A percentile compares a stretch with the other conserved stretches of the same genome.
phyloP scores from a whole-genome alignment of 2,888 invertebrate species.

The Tholera decimalis region DNA sequence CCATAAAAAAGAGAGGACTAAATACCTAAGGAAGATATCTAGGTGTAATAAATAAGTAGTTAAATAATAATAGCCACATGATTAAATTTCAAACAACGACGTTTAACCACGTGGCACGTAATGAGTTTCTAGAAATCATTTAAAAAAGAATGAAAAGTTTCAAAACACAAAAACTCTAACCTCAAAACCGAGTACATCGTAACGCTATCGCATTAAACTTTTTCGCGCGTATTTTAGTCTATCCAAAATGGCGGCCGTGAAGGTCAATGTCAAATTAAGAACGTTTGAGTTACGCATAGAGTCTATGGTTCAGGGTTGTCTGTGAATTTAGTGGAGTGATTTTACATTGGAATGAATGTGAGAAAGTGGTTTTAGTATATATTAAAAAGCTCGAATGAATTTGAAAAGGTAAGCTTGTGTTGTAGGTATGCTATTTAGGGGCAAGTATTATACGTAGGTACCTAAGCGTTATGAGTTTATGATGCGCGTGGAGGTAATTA shows the following conservation, averaged over 20 bases:
- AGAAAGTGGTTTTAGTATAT: neutral
- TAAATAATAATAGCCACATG: no score
- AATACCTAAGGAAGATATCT: no score
- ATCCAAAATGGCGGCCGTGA: slow-evolving; percentile 71
- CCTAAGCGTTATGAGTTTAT: no score
- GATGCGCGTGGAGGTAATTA: no score
- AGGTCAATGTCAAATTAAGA: slow-evolving; percentile 74
- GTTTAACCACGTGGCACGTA: neutral
- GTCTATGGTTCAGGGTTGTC: slow-evolving; percentile 49
- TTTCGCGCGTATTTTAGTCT: slow-evolving; percentile 69
- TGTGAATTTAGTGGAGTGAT: slow-evolving; percentile 1
- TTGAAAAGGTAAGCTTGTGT: no score
- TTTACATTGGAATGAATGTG: neutral
- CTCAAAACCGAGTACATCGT: slow-evolving; percentile 28
- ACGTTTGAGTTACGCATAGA: slow-evolving; percentile 58
- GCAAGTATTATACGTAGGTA: no score
- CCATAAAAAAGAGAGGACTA: no score
- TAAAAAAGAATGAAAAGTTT: slow-evolving; percentile 22
- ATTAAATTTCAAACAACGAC: neutral
- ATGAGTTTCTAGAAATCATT: neutral
- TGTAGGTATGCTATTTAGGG: no score
- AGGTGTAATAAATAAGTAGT: no score
- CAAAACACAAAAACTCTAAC: slow-evolving; percentile 17
- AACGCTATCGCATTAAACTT: slow-evolving; percentile 52
- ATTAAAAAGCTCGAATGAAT: no score